Evolutionary conservation across 2,113 vertebrate species (phyloP).

Genomic region (Phalacrocorax aristotelis): DNA sequence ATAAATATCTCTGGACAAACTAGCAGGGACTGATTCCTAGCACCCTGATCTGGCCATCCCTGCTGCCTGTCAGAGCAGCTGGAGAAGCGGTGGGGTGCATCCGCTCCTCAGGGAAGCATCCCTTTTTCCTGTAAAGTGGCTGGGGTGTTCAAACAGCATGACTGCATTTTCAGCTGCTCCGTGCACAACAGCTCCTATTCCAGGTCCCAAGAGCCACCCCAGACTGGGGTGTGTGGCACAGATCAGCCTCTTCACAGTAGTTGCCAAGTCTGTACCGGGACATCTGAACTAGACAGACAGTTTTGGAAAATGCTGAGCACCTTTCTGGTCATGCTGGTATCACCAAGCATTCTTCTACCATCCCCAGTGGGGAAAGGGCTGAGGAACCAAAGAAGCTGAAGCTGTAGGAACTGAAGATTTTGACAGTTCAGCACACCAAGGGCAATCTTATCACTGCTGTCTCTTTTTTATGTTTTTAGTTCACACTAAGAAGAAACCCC

Average conservation of each 20-base stretch:
- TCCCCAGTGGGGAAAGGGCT: background rate
- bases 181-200: background rate
- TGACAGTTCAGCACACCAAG: background rate
- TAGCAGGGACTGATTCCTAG: background rate
- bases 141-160: accelerated
- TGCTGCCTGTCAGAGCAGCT: no score
- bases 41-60: background rate
- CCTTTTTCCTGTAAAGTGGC: background rate
- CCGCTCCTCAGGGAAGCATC: background rate
- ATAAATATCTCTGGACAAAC: background rate
- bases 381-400: background rate
- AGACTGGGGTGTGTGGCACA: background rate
- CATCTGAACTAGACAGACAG: background rate
- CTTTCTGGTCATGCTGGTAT: background rate
- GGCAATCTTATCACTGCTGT: background rate
- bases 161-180: background rate
- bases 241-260: background rate
- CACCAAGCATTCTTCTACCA: background rate
- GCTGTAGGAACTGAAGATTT: background rate
- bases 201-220: background rate
- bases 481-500: background rate
- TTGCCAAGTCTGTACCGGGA: background rate
- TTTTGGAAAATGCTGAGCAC: background rate
- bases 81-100: background rate
- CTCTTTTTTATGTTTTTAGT: background rate